Conservation (phyloP, 2,888 invertebrate species). For the Leptura quadrifasciata region DNA sequence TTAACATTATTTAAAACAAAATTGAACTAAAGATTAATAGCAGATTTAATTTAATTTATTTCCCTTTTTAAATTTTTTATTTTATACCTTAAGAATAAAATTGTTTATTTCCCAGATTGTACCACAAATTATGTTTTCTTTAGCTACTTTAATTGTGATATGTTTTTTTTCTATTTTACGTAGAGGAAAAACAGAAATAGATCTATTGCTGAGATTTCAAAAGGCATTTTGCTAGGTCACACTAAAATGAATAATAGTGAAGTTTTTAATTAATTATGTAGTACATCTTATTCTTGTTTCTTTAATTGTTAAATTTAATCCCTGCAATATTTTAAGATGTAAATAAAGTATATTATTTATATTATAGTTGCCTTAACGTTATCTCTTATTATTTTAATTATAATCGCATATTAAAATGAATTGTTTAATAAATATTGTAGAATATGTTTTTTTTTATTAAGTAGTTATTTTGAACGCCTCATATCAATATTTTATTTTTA, state of each 20-base stretch:
- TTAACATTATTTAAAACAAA: constrained; percentile 15
- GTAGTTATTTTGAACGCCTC: constrained; percentile 20
- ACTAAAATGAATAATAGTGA: neutral
- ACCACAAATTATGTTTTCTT: neutral
- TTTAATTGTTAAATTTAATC: constrained; percentile 43
- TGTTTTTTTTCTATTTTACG: constrained; percentile 33
- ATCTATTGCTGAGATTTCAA: constrained; percentile 2
- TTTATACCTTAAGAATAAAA: constrained; percentile 30
- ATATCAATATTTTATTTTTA: constrained; percentile 23
- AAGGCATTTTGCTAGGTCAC: neutral
- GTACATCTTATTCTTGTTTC: constrained; percentile 12
- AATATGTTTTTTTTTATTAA: constrained; percentile 23
- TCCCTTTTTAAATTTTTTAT: constrained; percentile 15
- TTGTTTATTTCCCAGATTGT: constrained; percentile 9
- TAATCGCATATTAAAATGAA: constrained; percentile 24
- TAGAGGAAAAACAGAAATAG: constrained; percentile 12
- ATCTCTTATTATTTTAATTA: constrained; percentile 46
- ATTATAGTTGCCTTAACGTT: constrained; percentile 56
- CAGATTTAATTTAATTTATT: constrained; percentile 36
- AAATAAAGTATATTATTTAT: constrained; percentile 56
- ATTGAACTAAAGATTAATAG: constrained; percentile 17
- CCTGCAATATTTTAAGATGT: constrained; percentile 54
- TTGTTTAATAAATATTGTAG: constrained; percentile 24
- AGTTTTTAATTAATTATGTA: constrained; percentile 9
- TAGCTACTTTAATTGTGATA: constrained; percentile 47